Percentiles rank a stretch among this genome's conserved stretches.
phyloP scores from a whole-genome alignment of 2,797 vertebrate species.

The Ciconia nigra region DNA sequence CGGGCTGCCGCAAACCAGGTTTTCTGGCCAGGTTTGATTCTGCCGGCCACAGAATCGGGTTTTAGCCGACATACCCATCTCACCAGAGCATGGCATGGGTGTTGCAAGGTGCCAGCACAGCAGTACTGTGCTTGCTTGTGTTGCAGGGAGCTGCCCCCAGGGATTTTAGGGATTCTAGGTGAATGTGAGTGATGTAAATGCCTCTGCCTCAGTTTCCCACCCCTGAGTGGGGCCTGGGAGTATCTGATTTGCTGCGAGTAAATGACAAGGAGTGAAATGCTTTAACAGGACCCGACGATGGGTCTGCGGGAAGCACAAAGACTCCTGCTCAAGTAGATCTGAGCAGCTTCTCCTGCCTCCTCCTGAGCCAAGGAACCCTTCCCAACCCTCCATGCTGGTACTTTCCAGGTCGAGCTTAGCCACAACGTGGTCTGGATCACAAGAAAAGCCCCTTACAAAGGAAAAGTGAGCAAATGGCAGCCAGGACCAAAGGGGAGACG shows the following conservation, averaged over 20 bases:
- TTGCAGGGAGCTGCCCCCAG: background rate
- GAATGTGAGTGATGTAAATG: background rate
- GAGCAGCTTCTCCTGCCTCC: background rate
- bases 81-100: too few species aligned
- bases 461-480: background rate
- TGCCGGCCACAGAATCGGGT: background rate
- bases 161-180: background rate
- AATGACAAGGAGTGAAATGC: background rate
- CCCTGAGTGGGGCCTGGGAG: background rate
- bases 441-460: background rate
- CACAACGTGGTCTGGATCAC: background rate
- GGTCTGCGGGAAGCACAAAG: background rate
- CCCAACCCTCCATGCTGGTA: fast-evolving
- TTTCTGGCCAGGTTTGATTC: background rate
- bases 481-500: background rate
- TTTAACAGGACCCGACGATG: fast-evolving
- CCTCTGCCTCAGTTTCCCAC: background rate
- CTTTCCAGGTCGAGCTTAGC: background rate
- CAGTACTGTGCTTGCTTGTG: background rate
- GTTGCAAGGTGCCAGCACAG: background rate
- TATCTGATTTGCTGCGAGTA: background rate
- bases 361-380: background rate
- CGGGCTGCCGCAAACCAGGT: background rate
- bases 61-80: background rate
- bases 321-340: background rate